Evolutionary conservation across 2,888 invertebrate species (phyloP).

Genomic region (Leistus spinibarbis): DNA sequence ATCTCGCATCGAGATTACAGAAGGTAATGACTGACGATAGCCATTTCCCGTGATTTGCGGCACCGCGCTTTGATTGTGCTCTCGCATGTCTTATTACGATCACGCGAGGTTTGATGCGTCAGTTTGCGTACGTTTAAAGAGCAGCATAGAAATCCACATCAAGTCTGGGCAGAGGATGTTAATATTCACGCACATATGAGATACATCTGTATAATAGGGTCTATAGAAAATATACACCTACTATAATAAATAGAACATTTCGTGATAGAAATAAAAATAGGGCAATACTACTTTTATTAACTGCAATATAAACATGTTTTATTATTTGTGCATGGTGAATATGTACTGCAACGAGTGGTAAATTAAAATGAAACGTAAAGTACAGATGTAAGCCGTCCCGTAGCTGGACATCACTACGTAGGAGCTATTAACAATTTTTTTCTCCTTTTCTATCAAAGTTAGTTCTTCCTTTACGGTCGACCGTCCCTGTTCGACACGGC

Average conservation of each 20-base stretch:
- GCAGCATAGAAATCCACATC: neutral
- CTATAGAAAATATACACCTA: no score
- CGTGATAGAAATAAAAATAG: no score
- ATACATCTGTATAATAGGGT: neutral
- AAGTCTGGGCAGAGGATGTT: neutral
- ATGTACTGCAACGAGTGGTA: neutral
- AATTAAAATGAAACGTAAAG: neutral
- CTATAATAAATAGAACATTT: no score
- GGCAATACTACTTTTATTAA: no score
- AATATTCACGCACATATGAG: neutral
- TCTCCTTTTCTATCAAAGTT: conserved; percentile 11
- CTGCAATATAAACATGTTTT: no score
- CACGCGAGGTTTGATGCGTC: neutral
- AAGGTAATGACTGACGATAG: neutral
- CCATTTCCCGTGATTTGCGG: neutral
- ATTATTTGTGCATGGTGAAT: no score
- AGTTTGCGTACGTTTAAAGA: neutral
- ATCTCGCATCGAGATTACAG: neutral
- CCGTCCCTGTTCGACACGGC: conserved; percentile 26
- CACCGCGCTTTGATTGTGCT: neutral
- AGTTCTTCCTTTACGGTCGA: conserved; percentile 27
- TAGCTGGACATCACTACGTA: conserved; percentile 21
- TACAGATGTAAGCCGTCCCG: neutral
- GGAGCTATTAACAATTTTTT: conserved; percentile 33
- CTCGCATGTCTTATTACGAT: neutral